Evolutionary conservation across 1,140 invertebrate species (phyloP).

Genomic region (Chelonus insularis): DNA sequence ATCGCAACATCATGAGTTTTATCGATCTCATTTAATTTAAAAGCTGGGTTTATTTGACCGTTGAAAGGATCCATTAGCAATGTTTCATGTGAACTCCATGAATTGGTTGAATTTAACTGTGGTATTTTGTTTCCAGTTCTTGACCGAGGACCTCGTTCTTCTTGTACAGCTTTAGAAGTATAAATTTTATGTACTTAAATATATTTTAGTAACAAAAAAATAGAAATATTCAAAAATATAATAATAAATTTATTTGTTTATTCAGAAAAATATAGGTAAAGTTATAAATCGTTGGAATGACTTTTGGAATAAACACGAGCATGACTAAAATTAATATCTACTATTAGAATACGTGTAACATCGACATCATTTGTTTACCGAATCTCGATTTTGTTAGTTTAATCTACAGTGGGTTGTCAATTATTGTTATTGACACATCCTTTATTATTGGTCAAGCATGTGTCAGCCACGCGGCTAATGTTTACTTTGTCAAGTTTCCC

Average conservation of each 20-base stretch:
- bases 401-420: constrained; percentile 36
- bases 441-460: constrained; percentile 31
- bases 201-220: no score
- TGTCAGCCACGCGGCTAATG: constrained; percentile 37
- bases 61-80: neutral
- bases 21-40: neutral
- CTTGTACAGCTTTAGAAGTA: constrained; percentile 69
- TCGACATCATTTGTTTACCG: constrained; percentile 28
- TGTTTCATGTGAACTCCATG: constrained; percentile 13
- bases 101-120: constrained; percentile 16
- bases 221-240: neutral
- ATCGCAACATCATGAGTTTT: no score
- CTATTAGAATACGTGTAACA: no score
- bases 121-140: constrained; percentile 45
- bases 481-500: constrained; percentile 43
- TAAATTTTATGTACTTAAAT: neutral
- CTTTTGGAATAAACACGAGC: no score
- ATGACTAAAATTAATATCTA: no score
- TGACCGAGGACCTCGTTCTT: constrained; percentile 75
- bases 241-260: no score
- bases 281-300: no score
- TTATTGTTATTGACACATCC: constrained; percentile 37
- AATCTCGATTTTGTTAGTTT: constrained; percentile 26
- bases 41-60: neutral
- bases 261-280: no score